Base-by-base conservation (phyloP, 2,113 vertebrate species). In the Cnemophilus loriae region DNA sequence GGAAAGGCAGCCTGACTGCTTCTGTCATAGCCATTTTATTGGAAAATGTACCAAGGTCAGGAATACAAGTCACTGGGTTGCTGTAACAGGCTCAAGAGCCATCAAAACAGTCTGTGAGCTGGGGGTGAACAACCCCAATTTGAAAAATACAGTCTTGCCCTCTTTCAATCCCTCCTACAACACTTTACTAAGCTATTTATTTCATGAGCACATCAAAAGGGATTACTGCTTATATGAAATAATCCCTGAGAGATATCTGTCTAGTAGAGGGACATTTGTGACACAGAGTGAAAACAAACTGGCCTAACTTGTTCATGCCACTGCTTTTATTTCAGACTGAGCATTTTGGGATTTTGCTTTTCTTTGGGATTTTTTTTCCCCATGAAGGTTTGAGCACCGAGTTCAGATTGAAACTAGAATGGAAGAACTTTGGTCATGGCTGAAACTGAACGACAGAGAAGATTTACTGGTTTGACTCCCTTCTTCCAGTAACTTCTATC, bases 361-460 rank as follows among this genome's bases (percentile, higher is more conserved):
- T 73, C 39, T 71, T 42, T 26, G 33, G n/a, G 37, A 52, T 55
- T 64, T 60, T 35, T 84, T 42, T 28, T 1, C 4, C 39, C 26
- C 50, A 37, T 28, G 30, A 89, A 92, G 55, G 30, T 39, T 50
- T 74, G 33, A 86, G 42, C 46, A 61, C 18, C 69, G 55, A 88
- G 55, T 16, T 94, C 68, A 69, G 41, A 84, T 1, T 77, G 60
- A 77, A 95, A 86, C 14, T 39, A 74, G 39, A 96, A 86, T 41
- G 52, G 89, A 89, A 89, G 87, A 93, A 74, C 61, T 84, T 95
- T 44, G 89, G 93, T 81, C 86, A 95, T 47, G 75, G 76, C 33
- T 75, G 39, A 92, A 95, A 78, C 44, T 47, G 42, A 94, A 65
- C 0, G 23, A 90, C 50, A 79, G 46, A 80, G n/a, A 88, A 92